Conservation (phyloP, 2,113 vertebrate genomes). For the Spilogale gracilis region DNA sequence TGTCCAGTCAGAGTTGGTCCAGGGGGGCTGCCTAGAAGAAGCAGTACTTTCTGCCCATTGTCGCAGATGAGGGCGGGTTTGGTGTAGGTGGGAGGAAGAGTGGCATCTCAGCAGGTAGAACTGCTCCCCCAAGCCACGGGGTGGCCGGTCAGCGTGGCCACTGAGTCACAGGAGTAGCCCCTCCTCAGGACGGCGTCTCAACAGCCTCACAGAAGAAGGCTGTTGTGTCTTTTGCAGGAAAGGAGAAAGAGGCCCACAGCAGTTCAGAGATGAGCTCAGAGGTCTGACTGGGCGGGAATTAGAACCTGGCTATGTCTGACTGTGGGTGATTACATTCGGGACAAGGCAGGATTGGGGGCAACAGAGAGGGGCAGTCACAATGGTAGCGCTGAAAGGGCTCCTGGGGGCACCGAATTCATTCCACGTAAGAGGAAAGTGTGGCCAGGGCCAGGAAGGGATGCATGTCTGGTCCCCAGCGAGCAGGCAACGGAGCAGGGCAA, state of each 20-base stretch:
- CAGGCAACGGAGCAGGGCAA: background rate
- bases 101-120: background rate
- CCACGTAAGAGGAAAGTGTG: background rate
- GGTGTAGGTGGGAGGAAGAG: background rate
- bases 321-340: background rate
- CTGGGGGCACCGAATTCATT: background rate
- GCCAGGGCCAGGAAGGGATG: background rate
- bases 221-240: background rate
- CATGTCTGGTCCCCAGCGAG: background rate
- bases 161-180: background rate
- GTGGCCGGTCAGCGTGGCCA: background rate
- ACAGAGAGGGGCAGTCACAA: background rate
- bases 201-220: background rate
- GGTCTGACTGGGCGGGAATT: background rate
- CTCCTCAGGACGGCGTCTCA: background rate
- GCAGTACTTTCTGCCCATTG: background rate
- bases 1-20: background rate
- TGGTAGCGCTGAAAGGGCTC: background rate
- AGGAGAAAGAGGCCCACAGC: background rate
- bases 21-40: background rate
- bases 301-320: background rate
- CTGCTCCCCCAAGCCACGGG: rapidly evolving
- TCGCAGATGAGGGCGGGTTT: background rate
- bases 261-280: background rate
- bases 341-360: background rate